Evolutionary conservation across 2,113 vertebrate species (phyloP), one percentile per base, ranked within the genome.

Genomic region (Spea multiplicata): DNA sequence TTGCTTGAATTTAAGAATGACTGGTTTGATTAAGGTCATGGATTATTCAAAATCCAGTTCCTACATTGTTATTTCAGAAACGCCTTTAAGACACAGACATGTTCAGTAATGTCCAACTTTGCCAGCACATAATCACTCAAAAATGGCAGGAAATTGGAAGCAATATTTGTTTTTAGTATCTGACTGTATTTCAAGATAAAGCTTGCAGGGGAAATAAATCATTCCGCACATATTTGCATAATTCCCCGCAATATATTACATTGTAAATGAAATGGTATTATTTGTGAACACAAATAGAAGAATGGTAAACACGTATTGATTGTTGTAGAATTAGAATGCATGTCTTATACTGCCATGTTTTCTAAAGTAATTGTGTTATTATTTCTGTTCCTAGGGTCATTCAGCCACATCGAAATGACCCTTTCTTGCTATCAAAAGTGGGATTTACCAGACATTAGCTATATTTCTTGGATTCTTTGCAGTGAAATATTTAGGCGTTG

Each of bases 1-100:
- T 59, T 13, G 55, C 14, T 59, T 59, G 10, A 4, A 59, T 59
- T 59, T 59, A 13, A 9, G 9, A 59, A 59, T 5, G 4, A 12
- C 55, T 59, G 55, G 55, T 59, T 59, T 59, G 55, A 59, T 59
- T 59, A 59, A 59, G 55, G 55, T 59, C 55, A 59, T 13, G 8
- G 55, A 59, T 59, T 59, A 59, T 13, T 13, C 12, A 59, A 59
- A 8, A 59, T 59, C 55, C 10, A 8, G 6, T 8, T 59, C 10
- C 55, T 13, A 13, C 14, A 9, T 59, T 59, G 55, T 13, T 59
- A 4, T 59, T 59, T 59, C 10, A 9, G 55, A 59, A 59, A 59
- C 14, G 55, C 55, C 55, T 59, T 9, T 59, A 59, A 59, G 55
- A 59, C 55, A 59, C 12, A 13, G 55, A 59, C 55, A 59, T 13